Evolutionary conservation across 2,888 invertebrate species (phyloP).

Genomic region (Plebejus argus): DNA sequence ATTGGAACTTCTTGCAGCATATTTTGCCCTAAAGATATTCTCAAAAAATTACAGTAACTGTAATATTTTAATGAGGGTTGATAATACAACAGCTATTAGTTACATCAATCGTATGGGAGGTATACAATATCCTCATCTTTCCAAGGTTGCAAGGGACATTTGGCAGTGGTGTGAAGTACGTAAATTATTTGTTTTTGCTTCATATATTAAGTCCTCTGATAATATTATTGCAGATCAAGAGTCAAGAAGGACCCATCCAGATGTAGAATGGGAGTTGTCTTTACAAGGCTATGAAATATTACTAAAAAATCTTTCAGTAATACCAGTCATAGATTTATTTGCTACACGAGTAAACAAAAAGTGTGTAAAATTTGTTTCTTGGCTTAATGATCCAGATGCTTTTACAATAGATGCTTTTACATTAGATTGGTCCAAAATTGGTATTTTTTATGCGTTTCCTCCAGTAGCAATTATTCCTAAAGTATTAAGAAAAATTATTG

Average conservation of each 20-base stretch:
- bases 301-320: not conserved
- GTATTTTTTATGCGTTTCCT: too few relatives aligned
- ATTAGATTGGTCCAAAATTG: too few relatives aligned
- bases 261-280: slow-evolving; percentile 42
- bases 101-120: slow-evolving; percentile 2
- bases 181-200: slow-evolving; percentile 47
- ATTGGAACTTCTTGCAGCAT: too few relatives aligned
- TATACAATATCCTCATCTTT: slow-evolving; percentile 41
- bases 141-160: slow-evolving; percentile 36
- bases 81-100: slow-evolving; percentile 28
- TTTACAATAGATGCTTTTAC: not conserved
- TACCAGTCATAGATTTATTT: too few relatives aligned
- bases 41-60: too few relatives aligned
- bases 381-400: too few relatives aligned
- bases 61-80: too few relatives aligned
- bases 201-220: slow-evolving; percentile 45
- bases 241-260: slow-evolving; percentile 42
- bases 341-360: too few relatives aligned
- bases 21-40: too few relatives aligned
- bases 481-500: too few relatives aligned
- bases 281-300: slow-evolving; percentile 33
- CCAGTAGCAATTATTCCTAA: too few relatives aligned
- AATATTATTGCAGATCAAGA: slow-evolving; percentile 47
- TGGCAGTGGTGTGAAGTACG: slow-evolving; percentile 45
- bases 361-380: too few relatives aligned